Evolutionary conservation across 2,113 vertebrate species (phyloP).

Genomic region (Microcebus griseorufus): DNA sequence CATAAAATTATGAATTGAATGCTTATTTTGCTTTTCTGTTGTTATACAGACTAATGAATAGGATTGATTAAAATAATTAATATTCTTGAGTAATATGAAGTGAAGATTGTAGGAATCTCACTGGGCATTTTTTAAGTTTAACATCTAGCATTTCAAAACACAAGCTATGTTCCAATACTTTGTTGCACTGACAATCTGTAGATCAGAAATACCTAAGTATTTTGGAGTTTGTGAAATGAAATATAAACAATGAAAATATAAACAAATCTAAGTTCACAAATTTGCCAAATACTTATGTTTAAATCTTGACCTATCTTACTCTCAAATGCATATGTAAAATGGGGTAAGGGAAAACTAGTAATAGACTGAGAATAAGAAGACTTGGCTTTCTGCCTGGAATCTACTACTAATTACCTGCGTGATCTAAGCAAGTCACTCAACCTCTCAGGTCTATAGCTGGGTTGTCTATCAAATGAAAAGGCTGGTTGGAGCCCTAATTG

Average conservation of each 20-base stretch:
- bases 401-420: background rate
- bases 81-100: background rate
- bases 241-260: background rate
- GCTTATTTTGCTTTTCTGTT: background rate
- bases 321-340: background rate
- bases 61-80: conserved; percentile 6
- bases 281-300: conserved; percentile 2
- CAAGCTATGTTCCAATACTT: background rate
- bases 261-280: background rate
- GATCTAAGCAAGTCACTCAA: background rate
- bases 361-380: background rate
- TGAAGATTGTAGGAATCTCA: background rate
- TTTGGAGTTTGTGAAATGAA: background rate
- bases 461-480: background rate
- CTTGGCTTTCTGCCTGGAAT: background rate
- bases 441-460: background rate
- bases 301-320: background rate
- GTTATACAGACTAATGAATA: background rate
- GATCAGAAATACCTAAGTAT: background rate
- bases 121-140: conserved; percentile 25
- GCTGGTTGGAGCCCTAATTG: background rate
- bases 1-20: conserved; percentile 30
- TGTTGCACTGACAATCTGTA: background rate
- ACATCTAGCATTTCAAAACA: conserved; percentile 15
- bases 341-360: background rate